Conservation (phyloP, 2,888 invertebrate genomes). For the Oligia latruncula region DNA sequence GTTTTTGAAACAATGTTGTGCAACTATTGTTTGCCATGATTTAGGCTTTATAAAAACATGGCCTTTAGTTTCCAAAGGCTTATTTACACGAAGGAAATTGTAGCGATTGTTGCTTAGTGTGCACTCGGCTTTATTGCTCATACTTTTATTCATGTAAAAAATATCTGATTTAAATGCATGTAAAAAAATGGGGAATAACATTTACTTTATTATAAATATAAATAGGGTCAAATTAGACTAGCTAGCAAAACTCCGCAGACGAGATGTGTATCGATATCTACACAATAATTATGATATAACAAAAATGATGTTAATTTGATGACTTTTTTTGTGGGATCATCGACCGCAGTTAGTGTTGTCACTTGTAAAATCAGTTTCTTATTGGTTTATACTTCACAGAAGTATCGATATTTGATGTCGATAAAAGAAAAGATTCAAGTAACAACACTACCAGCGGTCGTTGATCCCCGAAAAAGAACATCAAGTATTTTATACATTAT, state of each 20-base stretch:
- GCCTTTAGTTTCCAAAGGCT: background rate
- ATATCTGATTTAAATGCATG: too few species aligned
- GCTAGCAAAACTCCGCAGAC: background rate
- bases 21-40: background rate
- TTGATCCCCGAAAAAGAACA: background rate
- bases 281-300: background rate
- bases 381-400: background rate
- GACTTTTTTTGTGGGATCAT: background rate
- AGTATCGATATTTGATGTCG: background rate
- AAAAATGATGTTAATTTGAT: background rate
- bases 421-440: background rate
- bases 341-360: too few species aligned
- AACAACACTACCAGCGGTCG: background rate
- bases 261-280: background rate
- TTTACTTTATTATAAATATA: constrained; percentile 9
- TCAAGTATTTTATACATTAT: too few species aligned
- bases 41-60: background rate
- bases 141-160: background rate
- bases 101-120: background rate
- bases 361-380: background rate
- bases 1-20: background rate
- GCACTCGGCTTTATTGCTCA: background rate
- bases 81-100: background rate
- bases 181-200: background rate
- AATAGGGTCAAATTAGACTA: background rate